Conservation (phyloP, 2,888 invertebrate genomes). For the Argyresthia albistria region DNA sequence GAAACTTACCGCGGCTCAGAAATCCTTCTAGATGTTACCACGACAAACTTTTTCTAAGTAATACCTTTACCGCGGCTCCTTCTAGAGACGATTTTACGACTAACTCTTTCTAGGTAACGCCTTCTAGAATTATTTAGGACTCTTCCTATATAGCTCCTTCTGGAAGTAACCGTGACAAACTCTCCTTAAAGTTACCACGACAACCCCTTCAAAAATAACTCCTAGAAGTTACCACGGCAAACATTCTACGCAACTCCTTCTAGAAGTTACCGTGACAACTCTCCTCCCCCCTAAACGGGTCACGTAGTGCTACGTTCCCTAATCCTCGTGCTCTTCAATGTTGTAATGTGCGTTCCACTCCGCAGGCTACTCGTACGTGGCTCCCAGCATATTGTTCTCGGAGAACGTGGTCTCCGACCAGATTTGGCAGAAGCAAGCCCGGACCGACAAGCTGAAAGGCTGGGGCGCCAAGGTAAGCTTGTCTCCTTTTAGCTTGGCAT, state of each 20-base stretch:
- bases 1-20: too few relatives aligned
- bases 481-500: too few relatives aligned
- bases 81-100: too few relatives aligned
- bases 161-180: background rate
- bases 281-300: too few relatives aligned
- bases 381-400: conserved; percentile 90
- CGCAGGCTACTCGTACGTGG: conserved; percentile 94
- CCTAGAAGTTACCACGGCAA: background rate
- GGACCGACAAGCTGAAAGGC: conserved; percentile 63
- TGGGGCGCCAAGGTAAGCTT: conserved; percentile 69
- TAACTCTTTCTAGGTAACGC: background rate
- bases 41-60: background rate
- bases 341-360: conserved; percentile 13
- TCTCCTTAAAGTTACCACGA: background rate
- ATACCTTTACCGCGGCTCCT: too few relatives aligned
- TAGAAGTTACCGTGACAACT: too few relatives aligned
- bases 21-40: background rate
- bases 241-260: too few relatives aligned
- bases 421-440: conserved; percentile 72
- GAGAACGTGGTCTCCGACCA: conserved; percentile 84
- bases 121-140: background rate
- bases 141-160: too few relatives aligned
- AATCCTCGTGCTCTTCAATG: too few relatives aligned
- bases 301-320: too few relatives aligned
- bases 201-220: background rate